Percentiles rank a stretch among this genome's conserved stretches.
Evolutionary conservation across 2,797 vertebrate genomes (phyloP).

Genomic region (Eurystomus glaucurus): DNA sequence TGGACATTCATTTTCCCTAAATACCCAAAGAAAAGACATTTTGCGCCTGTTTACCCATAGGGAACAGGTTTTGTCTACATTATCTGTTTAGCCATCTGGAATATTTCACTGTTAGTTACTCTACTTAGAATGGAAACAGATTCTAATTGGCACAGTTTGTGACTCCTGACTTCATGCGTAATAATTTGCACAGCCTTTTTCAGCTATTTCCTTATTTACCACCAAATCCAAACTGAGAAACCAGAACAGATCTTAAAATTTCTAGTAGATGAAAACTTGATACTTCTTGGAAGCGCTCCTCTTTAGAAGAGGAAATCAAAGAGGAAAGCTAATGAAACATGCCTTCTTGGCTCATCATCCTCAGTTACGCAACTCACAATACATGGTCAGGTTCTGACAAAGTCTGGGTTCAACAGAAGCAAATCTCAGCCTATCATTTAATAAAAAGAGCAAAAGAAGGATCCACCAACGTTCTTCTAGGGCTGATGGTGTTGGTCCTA

Average conservation of each 20-base stretch:
- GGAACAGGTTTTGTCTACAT: constrained; percentile 33
- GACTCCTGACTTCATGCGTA: constrained; percentile 31
- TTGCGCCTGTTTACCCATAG: background rate
- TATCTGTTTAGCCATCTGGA: constrained; percentile 63
- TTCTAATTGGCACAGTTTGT: constrained; percentile 44
- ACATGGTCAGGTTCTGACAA: background rate
- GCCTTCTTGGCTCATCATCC: rapidly evolving
- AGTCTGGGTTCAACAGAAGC: background rate
- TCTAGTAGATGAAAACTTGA: background rate
- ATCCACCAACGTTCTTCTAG: background rate
- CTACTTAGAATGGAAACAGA: constrained; percentile 62
- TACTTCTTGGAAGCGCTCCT: background rate
- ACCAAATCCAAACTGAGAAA: constrained; percentile 46
- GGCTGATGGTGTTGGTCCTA: background rate
- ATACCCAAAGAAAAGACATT: background rate
- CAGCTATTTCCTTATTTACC: constrained; percentile 49
- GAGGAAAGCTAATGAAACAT: background rate
- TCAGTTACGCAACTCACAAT: background rate
- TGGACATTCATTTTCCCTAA: background rate
- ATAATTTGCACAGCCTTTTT: constrained; percentile 45
- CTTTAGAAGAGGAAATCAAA: background rate
- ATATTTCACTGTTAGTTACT: constrained; percentile 52
- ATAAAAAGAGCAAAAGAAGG: background rate
- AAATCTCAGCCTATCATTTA: background rate
- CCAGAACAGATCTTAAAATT: constrained; percentile 21